These are phyloP conservation scores for Apis mellifera DNA, from an alignment of 1,140 invertebrate species.

Conservation along the genomic window Amel_HAv3.1 CM009945.2:4444001-4444500, in stretches of 20 bases:
- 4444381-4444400: conserved; percentile 33
- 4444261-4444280: conserved; percentile 56
- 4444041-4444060: conserved; percentile 10
- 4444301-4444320: conserved; percentile 46
- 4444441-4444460: conserved; percentile 80
- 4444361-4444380: conserved; percentile 14
- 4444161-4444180: conserved; percentile 79
- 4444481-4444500: conserved; percentile 64
- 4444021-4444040: not conserved
- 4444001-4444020: too few relatives aligned
- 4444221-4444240: conserved; percentile 80
- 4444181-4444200: conserved; percentile 82
- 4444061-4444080: conserved; percentile 45
- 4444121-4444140: not conserved
- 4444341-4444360: conserved; percentile 12
- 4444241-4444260: conserved; percentile 67
- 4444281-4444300: conserved; percentile 59
- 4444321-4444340: conserved; percentile 34
- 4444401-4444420: conserved; percentile 38
- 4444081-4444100: not conserved
- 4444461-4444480: conserved; percentile 75
- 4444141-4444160: conserved; percentile 71
- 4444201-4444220: conserved; percentile 81
- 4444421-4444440: conserved; percentile 60
- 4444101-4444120: not conserved